Conservation (phyloP, 2,113 vertebrate species). For the Brevimyrus niger region DNA sequence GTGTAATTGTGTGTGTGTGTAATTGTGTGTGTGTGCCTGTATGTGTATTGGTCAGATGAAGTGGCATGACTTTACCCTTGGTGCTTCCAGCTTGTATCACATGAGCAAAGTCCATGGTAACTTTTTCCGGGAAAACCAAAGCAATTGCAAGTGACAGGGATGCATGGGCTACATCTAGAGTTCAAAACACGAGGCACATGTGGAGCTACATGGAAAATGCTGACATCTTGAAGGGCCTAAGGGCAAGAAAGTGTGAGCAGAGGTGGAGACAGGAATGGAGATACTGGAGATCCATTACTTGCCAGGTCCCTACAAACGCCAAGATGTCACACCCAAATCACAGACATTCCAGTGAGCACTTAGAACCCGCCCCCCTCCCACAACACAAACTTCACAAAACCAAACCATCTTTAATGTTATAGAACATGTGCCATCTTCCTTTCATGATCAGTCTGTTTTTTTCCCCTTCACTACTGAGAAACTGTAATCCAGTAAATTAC, state of each 20-base stretch:
- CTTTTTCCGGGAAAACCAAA: not conserved
- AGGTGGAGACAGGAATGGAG: not conserved
- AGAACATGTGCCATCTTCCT: not conserved
- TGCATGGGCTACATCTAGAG: not conserved
- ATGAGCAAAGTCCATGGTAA: not conserved
- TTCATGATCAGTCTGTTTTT: not conserved
- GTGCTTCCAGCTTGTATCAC: not conserved
- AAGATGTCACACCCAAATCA: not conserved
- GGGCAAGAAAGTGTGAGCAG: not conserved
- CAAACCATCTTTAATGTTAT: not conserved
- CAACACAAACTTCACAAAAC: not conserved
- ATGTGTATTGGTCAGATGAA: not conserved
- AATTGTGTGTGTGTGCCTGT: not conserved
- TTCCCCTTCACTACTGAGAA: not conserved
- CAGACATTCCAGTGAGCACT: not conserved
- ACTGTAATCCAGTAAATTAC: conserved; percentile 4
- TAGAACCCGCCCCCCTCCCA: not conserved
- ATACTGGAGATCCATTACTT: not conserved
- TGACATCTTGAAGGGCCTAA: not conserved
- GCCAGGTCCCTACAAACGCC: not conserved
- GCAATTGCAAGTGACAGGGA: not conserved
- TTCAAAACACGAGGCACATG: not conserved
- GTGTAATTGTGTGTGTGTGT: not conserved
- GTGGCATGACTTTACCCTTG: not conserved
- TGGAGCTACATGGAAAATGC: not conserved